These are phyloP conservation scores for Andrena camellia DNA, from an alignment of 2,888 invertebrate genomes.

Conservation along the genomic window DNA sequence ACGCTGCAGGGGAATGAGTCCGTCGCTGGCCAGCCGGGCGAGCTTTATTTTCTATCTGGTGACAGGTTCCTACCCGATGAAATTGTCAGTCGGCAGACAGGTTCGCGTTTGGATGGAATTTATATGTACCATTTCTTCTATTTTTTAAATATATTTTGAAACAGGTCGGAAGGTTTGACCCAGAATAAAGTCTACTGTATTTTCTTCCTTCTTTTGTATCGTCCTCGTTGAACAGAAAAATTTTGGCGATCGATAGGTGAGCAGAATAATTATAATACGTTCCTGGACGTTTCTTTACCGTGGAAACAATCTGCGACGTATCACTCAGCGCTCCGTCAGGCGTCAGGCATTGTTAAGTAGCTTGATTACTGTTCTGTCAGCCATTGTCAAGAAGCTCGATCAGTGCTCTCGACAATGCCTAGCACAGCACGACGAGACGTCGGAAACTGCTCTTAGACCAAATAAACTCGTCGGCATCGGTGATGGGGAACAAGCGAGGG, in stretches of 20 bases:
- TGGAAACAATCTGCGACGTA: conserved; percentile 22
- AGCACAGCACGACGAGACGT: conserved; percentile 10
- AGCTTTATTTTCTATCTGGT: conserved; percentile 59
- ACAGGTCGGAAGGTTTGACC: neutral
- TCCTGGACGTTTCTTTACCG: conserved; percentile 27
- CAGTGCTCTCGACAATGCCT: conserved; percentile 20
- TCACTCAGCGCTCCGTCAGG: neutral
- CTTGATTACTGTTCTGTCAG: conserved; percentile 30
- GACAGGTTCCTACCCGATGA: conserved; percentile 20
- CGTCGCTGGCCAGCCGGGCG: conserved; percentile 5
- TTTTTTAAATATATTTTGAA: neutral
- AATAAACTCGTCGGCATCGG: conserved; percentile 23
- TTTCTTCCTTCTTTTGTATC: too few relatives aligned
- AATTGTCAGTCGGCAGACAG: conserved; percentile 45
- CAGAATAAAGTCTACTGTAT: neutral
- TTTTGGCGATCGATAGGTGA: too few relatives aligned
- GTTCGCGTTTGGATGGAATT: conserved; percentile 25
- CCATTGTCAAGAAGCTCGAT: conserved; percentile 27
- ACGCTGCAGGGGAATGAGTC: conserved; percentile 19
- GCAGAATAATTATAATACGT: neutral
- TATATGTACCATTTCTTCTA: neutral
- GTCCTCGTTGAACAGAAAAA: too few relatives aligned
- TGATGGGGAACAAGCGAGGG: conserved; percentile 18
- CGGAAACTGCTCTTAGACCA: conserved; percentile 16
- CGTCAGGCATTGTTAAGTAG: conserved; percentile 22